Percentiles rank a stretch among this genome's conserved stretches.
These are phyloP conservation scores for Parelbella ahira DNA, from an alignment of 2,888 invertebrate genomes.

Conservation along the genomic window DNA sequence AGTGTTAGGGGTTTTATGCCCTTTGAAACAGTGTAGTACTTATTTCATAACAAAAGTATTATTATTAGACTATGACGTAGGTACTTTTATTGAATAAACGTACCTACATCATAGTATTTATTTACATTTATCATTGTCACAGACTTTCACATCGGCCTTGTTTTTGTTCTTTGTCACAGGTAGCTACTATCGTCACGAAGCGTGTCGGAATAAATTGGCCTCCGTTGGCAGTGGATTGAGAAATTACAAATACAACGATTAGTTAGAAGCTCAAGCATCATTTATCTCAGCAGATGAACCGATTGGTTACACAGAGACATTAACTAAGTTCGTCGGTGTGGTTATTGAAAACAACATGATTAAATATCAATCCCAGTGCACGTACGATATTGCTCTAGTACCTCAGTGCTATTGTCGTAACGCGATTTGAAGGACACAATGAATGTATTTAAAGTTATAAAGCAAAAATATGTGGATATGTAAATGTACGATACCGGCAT, in stretches of 20 bases:
- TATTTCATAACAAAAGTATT: no score
- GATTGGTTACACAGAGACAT: conserved; percentile 45
- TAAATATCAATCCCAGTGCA: conserved; percentile 34
- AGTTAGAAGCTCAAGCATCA: conserved; percentile 60
- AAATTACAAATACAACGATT: conserved; percentile 64
- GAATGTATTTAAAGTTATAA: no score
- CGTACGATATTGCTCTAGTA: no score
- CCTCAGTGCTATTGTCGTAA: no score
- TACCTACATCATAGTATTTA: not conserved
- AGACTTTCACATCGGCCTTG: conserved; percentile 1
- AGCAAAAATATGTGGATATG: no score
- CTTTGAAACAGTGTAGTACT: no score
- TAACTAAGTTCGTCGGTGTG: conserved; percentile 35
- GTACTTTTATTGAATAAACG: conserved; percentile 1
- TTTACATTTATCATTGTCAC: conserved; percentile 3
- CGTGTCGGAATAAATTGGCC: conserved; percentile 56
- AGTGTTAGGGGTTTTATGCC: no score
- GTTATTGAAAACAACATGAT: conserved; percentile 48
- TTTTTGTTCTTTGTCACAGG: conserved; percentile 26
- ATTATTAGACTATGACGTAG: no score
- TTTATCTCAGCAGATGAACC: conserved; percentile 58
- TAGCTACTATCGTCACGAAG: conserved; percentile 45
- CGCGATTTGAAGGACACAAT: no score
- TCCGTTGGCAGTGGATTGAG: conserved; percentile 53
- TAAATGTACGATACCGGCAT: no score